Conservation (phyloP, 2,888 invertebrate genomes). For the Pristionchus exspectatus region DNA sequence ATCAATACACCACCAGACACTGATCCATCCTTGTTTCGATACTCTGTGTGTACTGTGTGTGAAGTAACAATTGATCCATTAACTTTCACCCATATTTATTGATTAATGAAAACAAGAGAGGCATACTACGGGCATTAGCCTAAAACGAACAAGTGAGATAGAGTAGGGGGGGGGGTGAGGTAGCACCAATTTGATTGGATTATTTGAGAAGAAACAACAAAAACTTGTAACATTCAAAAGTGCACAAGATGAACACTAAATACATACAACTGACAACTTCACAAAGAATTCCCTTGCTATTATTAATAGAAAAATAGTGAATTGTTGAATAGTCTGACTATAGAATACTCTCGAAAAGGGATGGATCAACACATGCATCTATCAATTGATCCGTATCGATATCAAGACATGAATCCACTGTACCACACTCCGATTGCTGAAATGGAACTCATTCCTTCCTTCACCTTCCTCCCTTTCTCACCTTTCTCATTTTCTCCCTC, state of each 20-base stretch:
- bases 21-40: neutral
- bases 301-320: neutral
- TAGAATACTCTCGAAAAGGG: conserved; percentile 57
- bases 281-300: neutral
- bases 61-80: neutral
- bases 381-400: conserved; percentile 68
- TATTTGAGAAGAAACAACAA: neutral
- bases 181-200: conserved; percentile 12
- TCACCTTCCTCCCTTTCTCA: neutral
- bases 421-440: conserved; percentile 59
- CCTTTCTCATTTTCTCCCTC: conserved; percentile 52
- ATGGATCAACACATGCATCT: conserved; percentile 57
- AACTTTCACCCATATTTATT: neutral
- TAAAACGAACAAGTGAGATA: neutral
- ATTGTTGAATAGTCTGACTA: neutral
- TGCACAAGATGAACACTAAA: neutral
- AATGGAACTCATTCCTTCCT: neutral
- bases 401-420: conserved; percentile 66
- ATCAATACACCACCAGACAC: neutral
- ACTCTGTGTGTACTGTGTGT: neutral
- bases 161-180: neutral
- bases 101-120: neutral
- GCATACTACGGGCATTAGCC: neutral
- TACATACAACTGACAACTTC: conserved; percentile 1
- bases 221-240: neutral